These are phyloP conservation scores for Corythornis leucogaster DNA, from an alignment of 2,797 vertebrate genomes.

Conservation along the genomic window DNA sequence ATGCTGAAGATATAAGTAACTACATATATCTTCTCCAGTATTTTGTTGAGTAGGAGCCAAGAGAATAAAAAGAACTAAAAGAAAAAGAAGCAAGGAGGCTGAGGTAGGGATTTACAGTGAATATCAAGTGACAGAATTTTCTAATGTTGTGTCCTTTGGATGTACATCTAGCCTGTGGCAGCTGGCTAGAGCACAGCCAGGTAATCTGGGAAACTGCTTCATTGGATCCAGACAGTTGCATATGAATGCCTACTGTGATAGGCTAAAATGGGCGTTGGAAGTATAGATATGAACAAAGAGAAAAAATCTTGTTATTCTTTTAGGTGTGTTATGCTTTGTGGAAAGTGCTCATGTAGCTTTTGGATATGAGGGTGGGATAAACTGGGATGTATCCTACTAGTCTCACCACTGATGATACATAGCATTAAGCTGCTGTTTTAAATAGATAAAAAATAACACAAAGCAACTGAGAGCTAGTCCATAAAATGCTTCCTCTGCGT, in stretches of 20 bases:
- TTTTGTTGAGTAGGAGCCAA: not conserved
- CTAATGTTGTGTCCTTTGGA: not conserved
- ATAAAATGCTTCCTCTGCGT: not conserved
- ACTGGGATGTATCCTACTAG: not conserved
- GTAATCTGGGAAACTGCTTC: not conserved
- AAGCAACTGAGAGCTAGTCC: not conserved
- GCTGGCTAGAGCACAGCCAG: not conserved
- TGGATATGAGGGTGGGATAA: not conserved
- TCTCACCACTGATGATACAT: not conserved
- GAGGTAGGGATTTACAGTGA: not conserved
- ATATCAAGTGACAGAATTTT: not conserved
- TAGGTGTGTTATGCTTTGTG: not conserved
- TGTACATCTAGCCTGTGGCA: slow-evolving; percentile 7
- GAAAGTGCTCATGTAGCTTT: not conserved
- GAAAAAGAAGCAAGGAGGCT: not conserved
- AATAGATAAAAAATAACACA: not conserved
- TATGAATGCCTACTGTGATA: not conserved
- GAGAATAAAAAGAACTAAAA: not conserved
- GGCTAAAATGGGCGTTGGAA: not conserved
- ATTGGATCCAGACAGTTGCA: not conserved
- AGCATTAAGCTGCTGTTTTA: not conserved
- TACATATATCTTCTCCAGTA: not conserved
- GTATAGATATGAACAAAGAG: not conserved
- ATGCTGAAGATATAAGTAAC: not conserved
- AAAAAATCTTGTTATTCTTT: not conserved